A percentile compares a stretch with the other conserved stretches of the same genome.
Evolutionary conservation across 1,140 invertebrate species (phyloP).

Genomic region (Marisa cornuarietis): DNA sequence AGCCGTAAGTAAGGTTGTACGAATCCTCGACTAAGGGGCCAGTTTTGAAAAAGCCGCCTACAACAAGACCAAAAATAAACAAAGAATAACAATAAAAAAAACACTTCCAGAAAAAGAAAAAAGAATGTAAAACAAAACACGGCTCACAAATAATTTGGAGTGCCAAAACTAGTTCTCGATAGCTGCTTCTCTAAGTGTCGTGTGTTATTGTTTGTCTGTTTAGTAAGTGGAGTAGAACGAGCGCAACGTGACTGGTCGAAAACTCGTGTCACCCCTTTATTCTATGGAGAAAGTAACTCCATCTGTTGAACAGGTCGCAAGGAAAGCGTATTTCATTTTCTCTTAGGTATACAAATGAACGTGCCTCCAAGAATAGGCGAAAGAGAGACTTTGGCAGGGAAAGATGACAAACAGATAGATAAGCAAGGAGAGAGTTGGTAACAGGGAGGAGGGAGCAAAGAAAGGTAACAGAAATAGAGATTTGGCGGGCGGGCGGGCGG

Average conservation of each 20-base stretch:
- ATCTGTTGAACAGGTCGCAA: too few relatives aligned
- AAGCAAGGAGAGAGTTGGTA: not conserved
- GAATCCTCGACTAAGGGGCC: not conserved
- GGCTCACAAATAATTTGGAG: not conserved
- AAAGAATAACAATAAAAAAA: not conserved
- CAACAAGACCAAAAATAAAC: not conserved
- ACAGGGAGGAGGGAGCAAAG: not conserved
- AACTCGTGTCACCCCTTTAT: too few relatives aligned
- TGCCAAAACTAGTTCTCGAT: not conserved
- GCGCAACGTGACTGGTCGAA: too few relatives aligned
- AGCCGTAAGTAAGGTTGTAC: not conserved
- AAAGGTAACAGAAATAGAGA: not conserved
- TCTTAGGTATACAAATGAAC: too few relatives aligned
- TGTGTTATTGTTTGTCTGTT: too few relatives aligned
- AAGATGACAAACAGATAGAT: too few relatives aligned
- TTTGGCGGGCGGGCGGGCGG: not conserved
- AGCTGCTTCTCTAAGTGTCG: too few relatives aligned
- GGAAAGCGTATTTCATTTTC: too few relatives aligned
- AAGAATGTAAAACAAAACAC: not conserved
- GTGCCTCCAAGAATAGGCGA: too few relatives aligned
- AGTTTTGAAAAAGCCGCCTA: not conserved
- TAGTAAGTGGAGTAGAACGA: too few relatives aligned
- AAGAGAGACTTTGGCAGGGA: too few relatives aligned
- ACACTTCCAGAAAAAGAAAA: not conserved
- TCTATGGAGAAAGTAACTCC: too few relatives aligned